These are phyloP conservation scores for Galleria mellonella DNA, from an alignment of 1,140 invertebrate genomes.

Conservation along the genomic window DNA sequence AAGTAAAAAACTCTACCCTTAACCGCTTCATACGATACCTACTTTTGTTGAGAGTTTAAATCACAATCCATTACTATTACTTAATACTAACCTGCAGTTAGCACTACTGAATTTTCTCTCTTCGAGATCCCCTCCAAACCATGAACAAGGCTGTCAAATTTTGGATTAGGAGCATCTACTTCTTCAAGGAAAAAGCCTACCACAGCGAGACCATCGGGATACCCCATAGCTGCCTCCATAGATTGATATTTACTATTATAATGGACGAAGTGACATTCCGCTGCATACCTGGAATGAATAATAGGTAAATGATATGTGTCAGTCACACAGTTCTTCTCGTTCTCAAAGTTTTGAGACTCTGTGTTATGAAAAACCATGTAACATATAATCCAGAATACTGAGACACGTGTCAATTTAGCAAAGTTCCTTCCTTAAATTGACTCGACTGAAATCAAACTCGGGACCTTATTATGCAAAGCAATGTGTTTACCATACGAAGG, in stretches of 20 bases:
- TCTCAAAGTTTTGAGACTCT: too few relatives aligned
- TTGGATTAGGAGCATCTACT: conserved; percentile 50
- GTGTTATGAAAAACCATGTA: too few relatives aligned
- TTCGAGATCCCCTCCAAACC: conserved; percentile 54
- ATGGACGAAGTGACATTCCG: conserved; percentile 87
- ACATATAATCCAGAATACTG: too few relatives aligned
- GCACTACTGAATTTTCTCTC: conserved; percentile 34
- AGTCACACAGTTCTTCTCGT: neutral
- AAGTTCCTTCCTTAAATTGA: too few relatives aligned
- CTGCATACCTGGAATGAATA: conserved; percentile 75
- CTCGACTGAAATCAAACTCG: too few relatives aligned
- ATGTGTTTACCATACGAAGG: too few relatives aligned
- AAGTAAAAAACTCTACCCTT: too few relatives aligned
- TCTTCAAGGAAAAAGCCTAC: conserved; percentile 84
- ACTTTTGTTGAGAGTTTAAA: neutral
- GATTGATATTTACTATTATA: conserved; percentile 84
- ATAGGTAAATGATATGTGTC: conserved; percentile 1
- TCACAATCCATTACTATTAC: neutral
- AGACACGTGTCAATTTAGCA: too few relatives aligned
- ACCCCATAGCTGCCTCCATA: conserved; percentile 79
- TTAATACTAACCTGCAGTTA: conserved; percentile 39
- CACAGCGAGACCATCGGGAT: conserved; percentile 85
- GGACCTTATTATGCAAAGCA: too few relatives aligned
- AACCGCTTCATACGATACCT: too few relatives aligned
- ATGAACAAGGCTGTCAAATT: conserved; percentile 55